A percentile compares a stretch with the other conserved stretches of the same genome.
Evolutionary conservation across 2,797 vertebrate species (phyloP).

Genomic region (Lates japonicus): DNA sequence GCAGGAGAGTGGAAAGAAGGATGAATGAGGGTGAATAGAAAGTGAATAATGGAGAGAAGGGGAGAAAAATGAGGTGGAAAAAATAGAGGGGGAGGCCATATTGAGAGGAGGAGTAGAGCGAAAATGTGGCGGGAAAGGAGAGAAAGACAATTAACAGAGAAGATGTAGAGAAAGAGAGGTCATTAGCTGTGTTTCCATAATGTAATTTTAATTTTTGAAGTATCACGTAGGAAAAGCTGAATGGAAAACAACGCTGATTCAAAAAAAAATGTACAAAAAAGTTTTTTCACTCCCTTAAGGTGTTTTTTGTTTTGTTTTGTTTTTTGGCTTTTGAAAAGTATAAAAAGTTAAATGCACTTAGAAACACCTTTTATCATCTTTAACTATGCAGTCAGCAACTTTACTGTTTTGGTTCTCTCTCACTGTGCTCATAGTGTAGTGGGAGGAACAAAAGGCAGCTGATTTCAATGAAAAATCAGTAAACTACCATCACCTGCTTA

Average conservation of each 20-base stretch:
- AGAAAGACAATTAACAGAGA: constrained; percentile 7
- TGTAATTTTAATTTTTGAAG: no score
- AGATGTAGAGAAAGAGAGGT: constrained; percentile 24
- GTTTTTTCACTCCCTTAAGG: no score
- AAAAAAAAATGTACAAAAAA: no score
- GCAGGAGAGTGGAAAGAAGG: constrained; percentile 58
- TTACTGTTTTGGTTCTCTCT: not conserved
- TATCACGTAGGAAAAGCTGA: no score
- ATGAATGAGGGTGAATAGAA: constrained; percentile 65
- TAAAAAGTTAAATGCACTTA: no score
- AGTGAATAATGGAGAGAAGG: constrained; percentile 60
- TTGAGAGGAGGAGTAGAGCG: constrained; percentile 51
- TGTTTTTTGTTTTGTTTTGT: no score
- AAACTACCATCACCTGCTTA: not conserved
- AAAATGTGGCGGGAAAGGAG: constrained; percentile 20
- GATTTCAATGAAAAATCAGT: not conserved
- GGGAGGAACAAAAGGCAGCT: not conserved
- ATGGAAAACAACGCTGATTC: no score
- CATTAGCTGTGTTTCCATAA: not conserved
- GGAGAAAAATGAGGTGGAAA: constrained; percentile 65
- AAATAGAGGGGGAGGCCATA: constrained; percentile 51
- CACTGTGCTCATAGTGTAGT: not conserved
- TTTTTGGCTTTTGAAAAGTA: no score
- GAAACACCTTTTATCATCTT: not conserved
- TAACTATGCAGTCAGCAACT: not conserved